Base-by-base conservation (phyloP, 1,140 invertebrate species). In the Sinella curviseta region DNA sequence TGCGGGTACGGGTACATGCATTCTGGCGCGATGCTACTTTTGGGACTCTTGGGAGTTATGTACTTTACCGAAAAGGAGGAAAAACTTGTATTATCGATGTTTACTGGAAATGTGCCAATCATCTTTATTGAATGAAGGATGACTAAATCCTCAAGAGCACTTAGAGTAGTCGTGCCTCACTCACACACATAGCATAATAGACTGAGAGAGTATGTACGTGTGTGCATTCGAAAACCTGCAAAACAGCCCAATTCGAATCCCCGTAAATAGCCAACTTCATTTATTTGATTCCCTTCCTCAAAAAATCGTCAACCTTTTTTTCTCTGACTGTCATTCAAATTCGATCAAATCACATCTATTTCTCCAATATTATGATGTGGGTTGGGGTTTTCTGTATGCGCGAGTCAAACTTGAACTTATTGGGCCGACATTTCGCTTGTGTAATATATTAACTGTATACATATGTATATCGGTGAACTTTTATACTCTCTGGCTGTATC, bases 311-410 rank as follows among this genome's bases (percentile, higher is more conserved):
- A 70, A 70, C 65, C 65, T 70, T 70, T 70, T 60, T 48, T 24
- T 8, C 55, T 70, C 31, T 14, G 39, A 20, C 31, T 33, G 30
- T 70, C 65, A 70, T 70, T 70, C 65, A 70, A 70, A 70, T 12
- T 70, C 65, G 65, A 70, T 70, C 65, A 70, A 70, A 70, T 70
- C 65, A 70, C 65, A 70, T 70, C 65, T 31, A 70, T 70, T 70
- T 70, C 30, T 60, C 31, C 65, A 30, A 33, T 70, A 26, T 16
- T 65, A 65, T 26, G 57, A 26, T 65, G 4, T 65, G 57, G 26
- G 26, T 48, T 48, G n/a, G n/a, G n/a, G n/a, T 48, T 48, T 48
- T 48, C 20, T 48, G 39, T 8, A 48, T n/a, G 24, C 12, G 55
- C 24, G 31, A 70, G 65, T 70, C 65, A 70, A 70, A 65, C 57